Conservation (phyloP, 2,888 invertebrate species). For the Cheilosia vernalis region DNA sequence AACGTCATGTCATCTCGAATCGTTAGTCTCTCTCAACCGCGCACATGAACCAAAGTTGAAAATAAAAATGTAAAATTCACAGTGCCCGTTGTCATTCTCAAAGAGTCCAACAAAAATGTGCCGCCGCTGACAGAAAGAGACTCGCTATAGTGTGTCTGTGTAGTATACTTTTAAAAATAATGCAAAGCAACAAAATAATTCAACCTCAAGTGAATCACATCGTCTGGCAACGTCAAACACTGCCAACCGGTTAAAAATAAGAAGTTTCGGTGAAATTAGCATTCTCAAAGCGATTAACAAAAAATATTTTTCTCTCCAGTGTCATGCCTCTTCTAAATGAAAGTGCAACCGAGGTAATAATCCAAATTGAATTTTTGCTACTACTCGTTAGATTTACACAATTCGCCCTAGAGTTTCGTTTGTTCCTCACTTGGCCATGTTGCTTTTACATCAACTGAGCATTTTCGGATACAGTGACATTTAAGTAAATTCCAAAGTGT, state of each 20-base stretch:
- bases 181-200: constrained; percentile 2
- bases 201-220: constrained; percentile 24
- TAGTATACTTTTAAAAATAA: constrained; percentile 41
- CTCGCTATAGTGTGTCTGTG: constrained; percentile 6
- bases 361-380: constrained; percentile 8
- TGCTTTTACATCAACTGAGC: too few species aligned
- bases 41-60: constrained; percentile 41
- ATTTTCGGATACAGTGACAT: too few species aligned
- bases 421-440: too few species aligned
- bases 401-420: too few species aligned
- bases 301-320: not conserved
- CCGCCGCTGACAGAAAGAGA: constrained; percentile 26
- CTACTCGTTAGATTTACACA: not conserved
- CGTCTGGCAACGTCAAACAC: not conserved
- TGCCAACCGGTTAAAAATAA: constrained; percentile 48
- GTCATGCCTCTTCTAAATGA: constrained; percentile 58
- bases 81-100: constrained; percentile 25
- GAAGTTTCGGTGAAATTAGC: constrained; percentile 20
- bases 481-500: too few species aligned
- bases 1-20: constrained; percentile 26
- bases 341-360: constrained; percentile 59
- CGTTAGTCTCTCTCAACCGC: constrained; percentile 39
- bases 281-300: not conserved
- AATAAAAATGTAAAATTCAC: not conserved
- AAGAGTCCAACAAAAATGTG: constrained; percentile 34